phyloP scores from a whole-genome alignment of 2,797 vertebrate species.

The Myotis vivesi region DNA sequence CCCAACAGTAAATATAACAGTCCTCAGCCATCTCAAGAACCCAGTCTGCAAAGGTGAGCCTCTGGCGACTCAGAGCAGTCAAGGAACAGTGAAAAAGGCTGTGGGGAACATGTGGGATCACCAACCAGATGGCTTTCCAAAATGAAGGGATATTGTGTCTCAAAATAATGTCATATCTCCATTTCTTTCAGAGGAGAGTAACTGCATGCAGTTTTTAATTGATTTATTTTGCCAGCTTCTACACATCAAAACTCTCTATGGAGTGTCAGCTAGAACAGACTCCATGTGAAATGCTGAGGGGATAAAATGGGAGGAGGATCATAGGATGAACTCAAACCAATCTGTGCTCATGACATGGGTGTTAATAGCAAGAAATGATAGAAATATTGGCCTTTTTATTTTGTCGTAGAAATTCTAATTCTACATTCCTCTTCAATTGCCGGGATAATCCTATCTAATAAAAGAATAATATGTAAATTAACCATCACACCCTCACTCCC shows the following conservation, averaged over 20 bases:
- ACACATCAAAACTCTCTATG: background rate
- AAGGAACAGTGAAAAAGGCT: background rate
- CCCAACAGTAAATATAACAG: background rate
- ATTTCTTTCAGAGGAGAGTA: background rate
- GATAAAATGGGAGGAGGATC: background rate
- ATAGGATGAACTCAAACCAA: background rate
- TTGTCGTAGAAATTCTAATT: conserved; percentile 35
- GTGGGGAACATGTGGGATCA: background rate
- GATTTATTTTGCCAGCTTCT: background rate
- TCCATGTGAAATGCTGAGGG: background rate
- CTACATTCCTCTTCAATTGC: conserved; percentile 19
- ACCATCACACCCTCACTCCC: no score
- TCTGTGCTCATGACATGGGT: background rate
- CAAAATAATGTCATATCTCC: background rate
- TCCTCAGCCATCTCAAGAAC: background rate
- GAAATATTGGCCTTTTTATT: conserved; percentile 6
- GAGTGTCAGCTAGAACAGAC: background rate
- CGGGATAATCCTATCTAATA: background rate
- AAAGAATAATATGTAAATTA: no score
- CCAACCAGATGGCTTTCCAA: background rate
- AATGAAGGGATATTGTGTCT: background rate
- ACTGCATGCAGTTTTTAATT: background rate
- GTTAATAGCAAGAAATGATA: conserved; percentile 42
- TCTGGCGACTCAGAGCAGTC: background rate
- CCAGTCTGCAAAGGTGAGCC: background rate